phyloP scores from a whole-genome alignment of 2,113 vertebrate species.

The Zosterops pallidus region DNA sequence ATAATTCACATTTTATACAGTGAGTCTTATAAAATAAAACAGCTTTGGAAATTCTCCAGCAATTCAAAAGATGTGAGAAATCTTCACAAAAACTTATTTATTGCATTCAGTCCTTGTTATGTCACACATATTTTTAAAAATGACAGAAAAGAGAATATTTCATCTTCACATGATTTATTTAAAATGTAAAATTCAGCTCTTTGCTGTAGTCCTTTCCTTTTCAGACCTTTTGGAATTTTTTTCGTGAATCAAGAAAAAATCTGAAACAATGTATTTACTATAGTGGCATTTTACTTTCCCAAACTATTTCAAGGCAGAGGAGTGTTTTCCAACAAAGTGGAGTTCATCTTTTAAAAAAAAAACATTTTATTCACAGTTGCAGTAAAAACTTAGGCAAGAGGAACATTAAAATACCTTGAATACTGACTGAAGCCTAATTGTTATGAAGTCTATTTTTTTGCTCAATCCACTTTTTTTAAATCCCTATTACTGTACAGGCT shows the following conservation, averaged over 20 bases:
- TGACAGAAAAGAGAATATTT: background rate
- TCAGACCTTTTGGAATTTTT: background rate
- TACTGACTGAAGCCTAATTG: background rate
- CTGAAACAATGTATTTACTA: background rate
- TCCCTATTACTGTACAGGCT: background rate
- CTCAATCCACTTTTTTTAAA: background rate
- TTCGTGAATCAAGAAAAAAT: background rate
- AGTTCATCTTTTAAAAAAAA: background rate
- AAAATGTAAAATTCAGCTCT: background rate
- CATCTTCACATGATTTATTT: background rate
- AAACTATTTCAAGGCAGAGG: background rate
- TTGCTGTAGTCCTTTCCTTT: background rate
- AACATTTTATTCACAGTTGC: background rate
- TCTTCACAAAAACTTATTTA: background rate
- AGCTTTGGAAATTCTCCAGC: background rate
- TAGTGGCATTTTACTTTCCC: background rate
- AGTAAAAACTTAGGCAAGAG: background rate
- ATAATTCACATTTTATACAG: background rate
- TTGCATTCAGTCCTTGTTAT: background rate
- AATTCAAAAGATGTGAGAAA: background rate
- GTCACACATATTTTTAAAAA: background rate
- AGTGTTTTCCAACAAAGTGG: background rate
- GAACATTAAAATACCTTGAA: background rate
- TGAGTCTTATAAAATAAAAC: background rate
- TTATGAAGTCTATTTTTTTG: background rate